Percentiles rank a stretch among this genome's conserved stretches.
Conservation (phyloP, 2,797 vertebrate species). For the Pogoniulus pusillus region DNA sequence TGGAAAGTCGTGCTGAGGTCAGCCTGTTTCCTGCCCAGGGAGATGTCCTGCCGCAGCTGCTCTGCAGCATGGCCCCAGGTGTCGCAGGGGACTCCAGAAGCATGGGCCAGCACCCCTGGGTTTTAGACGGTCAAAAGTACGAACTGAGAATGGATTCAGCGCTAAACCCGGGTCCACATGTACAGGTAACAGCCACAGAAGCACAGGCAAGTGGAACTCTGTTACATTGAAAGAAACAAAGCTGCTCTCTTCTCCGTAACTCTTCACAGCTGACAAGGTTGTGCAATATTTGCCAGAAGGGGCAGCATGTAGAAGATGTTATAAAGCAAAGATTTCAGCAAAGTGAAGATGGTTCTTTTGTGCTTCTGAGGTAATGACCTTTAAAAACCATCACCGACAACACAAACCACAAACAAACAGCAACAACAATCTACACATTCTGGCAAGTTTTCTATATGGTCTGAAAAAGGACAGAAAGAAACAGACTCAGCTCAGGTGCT, state of each 20-base stretch:
- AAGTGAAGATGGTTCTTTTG: not conserved
- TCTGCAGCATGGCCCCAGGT: not conserved
- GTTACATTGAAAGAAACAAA: not conserved
- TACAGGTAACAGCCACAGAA: not conserved
- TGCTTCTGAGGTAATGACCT: not conserved
- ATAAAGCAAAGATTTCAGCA: not conserved
- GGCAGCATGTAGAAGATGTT: not conserved
- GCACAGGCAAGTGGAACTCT: not conserved
- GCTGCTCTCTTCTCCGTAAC: not conserved
- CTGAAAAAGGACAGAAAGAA: not conserved
- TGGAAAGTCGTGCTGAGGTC: slow-evolving; percentile 3
- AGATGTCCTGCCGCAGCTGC: not conserved
- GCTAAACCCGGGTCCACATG: not conserved
- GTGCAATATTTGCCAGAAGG: not conserved
- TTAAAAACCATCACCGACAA: too few species aligned
- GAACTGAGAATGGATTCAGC: not conserved
- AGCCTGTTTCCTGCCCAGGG: slow-evolving; percentile 36
- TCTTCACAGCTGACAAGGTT: not conserved
- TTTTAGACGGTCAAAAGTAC: not conserved
- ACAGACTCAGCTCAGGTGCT: not conserved
- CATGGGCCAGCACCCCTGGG: not conserved
- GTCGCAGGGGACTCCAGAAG: rapidly evolving
- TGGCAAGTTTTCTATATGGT: not conserved
- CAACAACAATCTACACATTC: not conserved
- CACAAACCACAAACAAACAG: too few species aligned